Conservation (phyloP, 2,888 invertebrate species). For the Drosophila rubida region DNA sequence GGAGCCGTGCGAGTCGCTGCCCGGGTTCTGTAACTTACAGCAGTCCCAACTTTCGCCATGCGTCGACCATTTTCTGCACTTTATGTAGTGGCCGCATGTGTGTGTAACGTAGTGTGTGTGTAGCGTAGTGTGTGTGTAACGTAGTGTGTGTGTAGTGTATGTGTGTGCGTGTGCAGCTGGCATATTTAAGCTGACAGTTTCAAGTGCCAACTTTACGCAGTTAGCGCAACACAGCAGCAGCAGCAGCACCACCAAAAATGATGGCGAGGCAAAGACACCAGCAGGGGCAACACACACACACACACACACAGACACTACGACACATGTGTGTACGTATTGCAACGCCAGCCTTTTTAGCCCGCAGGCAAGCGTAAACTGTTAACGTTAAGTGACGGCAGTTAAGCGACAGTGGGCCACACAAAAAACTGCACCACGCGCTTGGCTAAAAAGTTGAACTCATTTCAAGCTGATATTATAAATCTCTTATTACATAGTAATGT, state of each 20-base stretch:
- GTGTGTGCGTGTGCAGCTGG: conserved; percentile 66
- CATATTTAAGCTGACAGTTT: conserved; percentile 80
- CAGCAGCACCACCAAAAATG: conserved; percentile 75
- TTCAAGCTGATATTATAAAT: too few species aligned
- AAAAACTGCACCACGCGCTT: too few species aligned
- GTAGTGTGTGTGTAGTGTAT: conserved; percentile 32
- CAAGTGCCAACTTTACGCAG: conserved; percentile 80
- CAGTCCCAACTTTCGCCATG: conserved; percentile 70
- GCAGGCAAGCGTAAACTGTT: conserved; percentile 79
- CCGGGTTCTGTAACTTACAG: conserved; percentile 65
- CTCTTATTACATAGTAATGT: too few species aligned
- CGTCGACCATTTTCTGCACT: conserved; percentile 75
- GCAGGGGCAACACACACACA: conserved; percentile 1
- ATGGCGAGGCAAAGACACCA: conserved; percentile 66
- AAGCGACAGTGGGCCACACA: conserved; percentile 69
- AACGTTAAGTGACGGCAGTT: conserved; percentile 80
- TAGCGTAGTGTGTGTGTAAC: conserved; percentile 28
- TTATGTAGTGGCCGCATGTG: conserved; percentile 66
- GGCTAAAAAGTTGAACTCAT: too few species aligned
- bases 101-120: conserved; percentile 22
- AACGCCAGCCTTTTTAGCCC: conserved; percentile 78
- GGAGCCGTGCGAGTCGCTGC: conserved; percentile 47
- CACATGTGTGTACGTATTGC: conserved; percentile 49
- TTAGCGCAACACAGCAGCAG: conserved; percentile 60
- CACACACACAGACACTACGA: neutral